These are phyloP conservation scores for Agapornis roseicollis DNA, from an alignment of 2,113 vertebrate species.

Conservation along the genomic window DNA sequence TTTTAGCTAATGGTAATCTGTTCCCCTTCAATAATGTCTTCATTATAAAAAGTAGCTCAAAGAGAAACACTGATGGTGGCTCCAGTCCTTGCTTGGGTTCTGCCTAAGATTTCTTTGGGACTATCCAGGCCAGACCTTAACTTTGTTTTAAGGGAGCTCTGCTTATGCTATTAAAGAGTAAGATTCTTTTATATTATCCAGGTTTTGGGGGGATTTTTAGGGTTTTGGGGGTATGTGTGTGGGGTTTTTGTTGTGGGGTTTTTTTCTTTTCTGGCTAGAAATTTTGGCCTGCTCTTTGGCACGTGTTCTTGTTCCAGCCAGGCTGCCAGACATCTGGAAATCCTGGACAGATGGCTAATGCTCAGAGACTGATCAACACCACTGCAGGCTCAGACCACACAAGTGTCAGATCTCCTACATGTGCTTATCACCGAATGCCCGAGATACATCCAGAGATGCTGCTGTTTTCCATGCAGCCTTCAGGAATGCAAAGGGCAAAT, in stretches of 20 bases:
- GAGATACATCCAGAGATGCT: background rate
- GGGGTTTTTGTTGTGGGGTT: background rate
- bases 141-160: background rate
- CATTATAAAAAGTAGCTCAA: background rate
- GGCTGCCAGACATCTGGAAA: constrained; percentile 57
- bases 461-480: background rate
- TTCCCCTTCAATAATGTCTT: background rate
- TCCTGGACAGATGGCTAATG: background rate
- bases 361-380: background rate
- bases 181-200: background rate
- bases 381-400: background rate
- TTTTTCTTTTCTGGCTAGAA: background rate
- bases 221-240: background rate
- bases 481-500: background rate
- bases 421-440: background rate
- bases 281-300: background rate
- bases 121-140: background rate
- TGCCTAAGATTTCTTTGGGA: background rate
- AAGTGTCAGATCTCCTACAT: background rate
- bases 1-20: background rate
- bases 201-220: background rate
- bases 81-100: background rate
- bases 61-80: background rate
- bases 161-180: background rate
- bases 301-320: background rate